Conservation (phyloP, 2,113 vertebrate species). For the Progne subis region DNA sequence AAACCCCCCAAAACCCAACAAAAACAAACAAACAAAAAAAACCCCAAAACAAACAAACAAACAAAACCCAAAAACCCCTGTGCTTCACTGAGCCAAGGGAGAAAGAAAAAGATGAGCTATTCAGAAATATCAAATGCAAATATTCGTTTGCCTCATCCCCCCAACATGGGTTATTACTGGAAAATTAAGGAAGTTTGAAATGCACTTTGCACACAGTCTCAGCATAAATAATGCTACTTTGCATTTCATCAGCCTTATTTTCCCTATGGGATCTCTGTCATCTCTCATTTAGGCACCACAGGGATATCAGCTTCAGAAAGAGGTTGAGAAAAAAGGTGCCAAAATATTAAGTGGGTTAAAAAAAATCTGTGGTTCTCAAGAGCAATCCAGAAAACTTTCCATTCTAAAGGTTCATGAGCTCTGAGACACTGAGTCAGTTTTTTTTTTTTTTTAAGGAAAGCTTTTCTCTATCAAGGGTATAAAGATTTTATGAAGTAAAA, state of each 20-base stretch:
- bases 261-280: slow-evolving; percentile 56
- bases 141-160: neutral
- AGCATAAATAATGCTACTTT: slow-evolving; percentile 40
- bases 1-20: too few species aligned
- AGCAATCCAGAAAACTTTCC: slow-evolving; percentile 10
- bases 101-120: neutral
- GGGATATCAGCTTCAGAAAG: slow-evolving; percentile 58
- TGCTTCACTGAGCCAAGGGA: neutral
- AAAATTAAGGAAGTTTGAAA: slow-evolving; percentile 60
- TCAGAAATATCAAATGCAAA: slow-evolving; percentile 29
- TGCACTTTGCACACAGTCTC: slow-evolving; percentile 44
- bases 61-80: neutral
- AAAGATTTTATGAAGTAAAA: neutral
- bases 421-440: neutral
- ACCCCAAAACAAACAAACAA: too few species aligned
- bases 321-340: slow-evolving; percentile 54
- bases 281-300: slow-evolving; percentile 64
- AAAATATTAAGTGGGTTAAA: slow-evolving; percentile 4
- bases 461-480: neutral
- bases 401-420: neutral
- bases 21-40: too few species aligned
- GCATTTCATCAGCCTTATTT: slow-evolving; percentile 66
- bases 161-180: slow-evolving; percentile 1
- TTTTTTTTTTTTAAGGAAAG: neutral
- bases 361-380: neutral